Evolutionary conservation across 2,888 invertebrate genomes (phyloP), one percentile per base, ranked within the genome.

Genomic region (Drosophila pseudotakahashii): DNA sequence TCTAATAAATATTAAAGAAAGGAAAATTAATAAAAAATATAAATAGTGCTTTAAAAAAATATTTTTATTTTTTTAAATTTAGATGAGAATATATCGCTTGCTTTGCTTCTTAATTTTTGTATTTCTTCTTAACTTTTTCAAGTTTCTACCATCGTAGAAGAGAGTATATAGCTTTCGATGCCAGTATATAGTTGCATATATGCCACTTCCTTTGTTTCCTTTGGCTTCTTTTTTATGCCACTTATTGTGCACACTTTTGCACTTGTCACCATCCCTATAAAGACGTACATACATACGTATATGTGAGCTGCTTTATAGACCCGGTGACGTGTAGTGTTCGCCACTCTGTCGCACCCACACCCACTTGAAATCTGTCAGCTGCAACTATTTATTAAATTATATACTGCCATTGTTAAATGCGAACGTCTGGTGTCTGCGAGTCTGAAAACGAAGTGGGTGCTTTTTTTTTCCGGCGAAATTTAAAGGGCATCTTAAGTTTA

Each of bases 311-410:
- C 67, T 71, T 73, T 77, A 67, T 77, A 44, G 71, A 63, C 54
- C 51, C 60, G 61, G 67, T 75, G 73, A 52, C 67, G 32, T 52
- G 67, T 66, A 52, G 64, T 66, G 67, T 32, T 76, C 67, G 66
- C 60, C 58, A 13, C 32, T 39, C 51, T 19, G 47, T 47, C 47
- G 47, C 55, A 37, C 64, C 78, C 60, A 50, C 62, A 69, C 63
- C 76, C 81, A 88, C 88, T 84, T 83, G 87, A 84, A 84, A 86
- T 86, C 83, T 84, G 84, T 84, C 84, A 84, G 86, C 84, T 86
- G 88, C 88, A 84, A 84, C 84, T 84, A 84, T 84, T 88, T 84
- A 84, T 88, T 84, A 84, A 84, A 84, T 84, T 84, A 84, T 88
- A 77, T 76, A 73, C 80, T 75, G 62, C 57, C 83, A 82, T 82